Evolutionary conservation across 2,888 invertebrate species (phyloP).

Genomic region (Leptinotarsa rubiginosa): DNA sequence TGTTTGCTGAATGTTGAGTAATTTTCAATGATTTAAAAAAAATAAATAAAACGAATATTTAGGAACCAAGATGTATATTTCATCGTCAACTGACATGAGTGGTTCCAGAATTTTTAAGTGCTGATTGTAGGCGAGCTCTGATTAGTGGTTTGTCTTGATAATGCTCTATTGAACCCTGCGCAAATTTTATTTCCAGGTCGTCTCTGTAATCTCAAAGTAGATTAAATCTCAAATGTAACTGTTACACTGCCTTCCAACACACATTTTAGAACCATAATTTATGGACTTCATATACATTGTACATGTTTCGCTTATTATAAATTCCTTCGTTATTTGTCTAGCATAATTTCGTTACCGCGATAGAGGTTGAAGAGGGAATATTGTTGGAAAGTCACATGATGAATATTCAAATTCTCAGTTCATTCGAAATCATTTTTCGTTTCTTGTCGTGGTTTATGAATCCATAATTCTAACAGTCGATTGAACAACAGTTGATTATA

Average conservation of each 20-base stretch:
- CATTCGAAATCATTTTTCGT: neutral
- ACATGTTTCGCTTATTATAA: neutral
- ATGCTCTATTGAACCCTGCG: no score
- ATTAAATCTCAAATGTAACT: neutral
- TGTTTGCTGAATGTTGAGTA: no score
- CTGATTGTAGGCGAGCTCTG: no score
- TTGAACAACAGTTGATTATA: neutral
- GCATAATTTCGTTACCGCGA: slow-evolving; percentile 1
- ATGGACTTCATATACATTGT: neutral
- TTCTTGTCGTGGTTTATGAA: neutral
- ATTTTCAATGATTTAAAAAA: no score
- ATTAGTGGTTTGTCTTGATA: no score
- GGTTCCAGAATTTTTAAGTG: no score
- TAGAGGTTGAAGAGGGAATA: slow-evolving; percentile 8
- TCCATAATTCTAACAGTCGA: neutral
- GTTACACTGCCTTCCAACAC: neutral
- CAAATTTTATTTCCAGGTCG: no score
- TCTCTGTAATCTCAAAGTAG: neutral
- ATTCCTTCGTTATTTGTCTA: slow-evolving; percentile 15
- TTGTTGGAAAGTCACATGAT: neutral
- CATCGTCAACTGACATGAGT: no score
- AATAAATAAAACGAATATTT: no score
- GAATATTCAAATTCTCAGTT: slow-evolving; percentile 8
- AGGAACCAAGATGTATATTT: no score
- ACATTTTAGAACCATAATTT: slow-evolving; percentile 8